Evolutionary conservation across 2,888 invertebrate species (phyloP), one percentile per base, ranked within the genome.

Genomic region (Cenopis cana): DNA sequence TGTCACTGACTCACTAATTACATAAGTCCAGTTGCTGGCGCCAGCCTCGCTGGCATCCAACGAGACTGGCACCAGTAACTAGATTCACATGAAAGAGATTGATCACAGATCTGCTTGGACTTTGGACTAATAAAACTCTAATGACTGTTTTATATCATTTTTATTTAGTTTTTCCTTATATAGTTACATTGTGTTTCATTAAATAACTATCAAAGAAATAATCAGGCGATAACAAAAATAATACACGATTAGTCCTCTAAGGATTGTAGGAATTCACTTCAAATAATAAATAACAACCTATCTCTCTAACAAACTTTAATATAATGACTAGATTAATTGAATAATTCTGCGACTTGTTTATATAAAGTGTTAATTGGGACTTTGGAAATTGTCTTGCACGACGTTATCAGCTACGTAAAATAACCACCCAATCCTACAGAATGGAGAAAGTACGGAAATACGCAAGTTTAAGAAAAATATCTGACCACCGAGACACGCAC

Each of bases 291-390:
- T 79, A 81, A 81, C 85, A 88, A 85, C 64, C 64, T 64, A 84
- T 84, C 85, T 86, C 81, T 85, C 88, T 90, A 91, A 89, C 87
- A 90, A 90, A 90, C 87, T 85, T 89, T 86, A 85, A 84, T 81
- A 79, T 90, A 88, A 88, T 93, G 91, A 92, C 92, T 93, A 92
- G 93, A 90, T 86, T 85, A 86, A 85, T 80, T 85, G 80, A 79
- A 83, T 84, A 83, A 83, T 81, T 85, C 84, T 84, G 84, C 84
- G 82, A 85, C 81, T 82, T 81, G 81, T 88, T 87, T 84, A 89
- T 87, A 85, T 87, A 82, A 80, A 83, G 78, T 86, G 89, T 89
- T 90, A 89, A 90, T 88, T 82, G 85, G 87, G 88, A 85, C 82
- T 82, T 78, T 89, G 91, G 90, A 89, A 89, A 85, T 85, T 87